These are phyloP conservation scores for Resseliella maxima DNA, from an alignment of 2,888 invertebrate genomes.

Conservation along the genomic window DNA sequence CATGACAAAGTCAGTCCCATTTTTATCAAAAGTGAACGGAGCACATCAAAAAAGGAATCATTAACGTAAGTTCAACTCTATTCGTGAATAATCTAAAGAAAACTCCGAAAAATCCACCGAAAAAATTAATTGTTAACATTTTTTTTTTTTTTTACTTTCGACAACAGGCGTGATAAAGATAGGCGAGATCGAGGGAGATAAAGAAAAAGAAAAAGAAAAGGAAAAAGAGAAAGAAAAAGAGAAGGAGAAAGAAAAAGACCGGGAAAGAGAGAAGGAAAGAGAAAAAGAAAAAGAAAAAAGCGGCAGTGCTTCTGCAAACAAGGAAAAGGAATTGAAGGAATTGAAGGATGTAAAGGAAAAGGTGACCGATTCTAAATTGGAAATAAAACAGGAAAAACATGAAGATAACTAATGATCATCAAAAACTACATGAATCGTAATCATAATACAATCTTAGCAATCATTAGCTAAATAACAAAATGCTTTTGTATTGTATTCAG, in stretches of 20 bases:
- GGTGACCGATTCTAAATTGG: background rate
- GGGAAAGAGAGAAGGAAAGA: constrained; percentile 9
- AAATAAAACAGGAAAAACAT: constrained; percentile 18
- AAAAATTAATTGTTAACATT: background rate
- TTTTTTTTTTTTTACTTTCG: background rate
- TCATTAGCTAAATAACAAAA: background rate
- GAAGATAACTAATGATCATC: background rate
- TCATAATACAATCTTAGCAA: background rate
- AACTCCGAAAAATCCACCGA: too few relatives aligned
- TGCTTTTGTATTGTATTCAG: background rate
- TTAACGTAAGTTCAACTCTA: background rate
- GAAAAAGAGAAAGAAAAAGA: constrained; percentile 37
- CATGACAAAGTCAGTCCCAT: constrained; percentile 63
- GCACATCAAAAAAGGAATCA: constrained; percentile 59
- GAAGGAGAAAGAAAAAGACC: constrained; percentile 61
- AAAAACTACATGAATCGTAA: background rate
- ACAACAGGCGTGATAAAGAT: constrained; percentile 71
- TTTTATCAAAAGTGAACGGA: constrained; percentile 62
- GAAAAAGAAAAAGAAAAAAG: constrained; percentile 32
- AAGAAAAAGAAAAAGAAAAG: constrained; percentile 61
- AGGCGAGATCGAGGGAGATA: constrained; percentile 69
- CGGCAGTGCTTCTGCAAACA: constrained; percentile 65
- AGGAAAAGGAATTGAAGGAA: constrained; percentile 66
- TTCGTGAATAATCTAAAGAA: background rate
- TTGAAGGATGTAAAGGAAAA: background rate